These are phyloP conservation scores for Halocaridina rubra DNA, from an alignment of 2,888 invertebrate species.

Conservation along the genomic window DNA sequence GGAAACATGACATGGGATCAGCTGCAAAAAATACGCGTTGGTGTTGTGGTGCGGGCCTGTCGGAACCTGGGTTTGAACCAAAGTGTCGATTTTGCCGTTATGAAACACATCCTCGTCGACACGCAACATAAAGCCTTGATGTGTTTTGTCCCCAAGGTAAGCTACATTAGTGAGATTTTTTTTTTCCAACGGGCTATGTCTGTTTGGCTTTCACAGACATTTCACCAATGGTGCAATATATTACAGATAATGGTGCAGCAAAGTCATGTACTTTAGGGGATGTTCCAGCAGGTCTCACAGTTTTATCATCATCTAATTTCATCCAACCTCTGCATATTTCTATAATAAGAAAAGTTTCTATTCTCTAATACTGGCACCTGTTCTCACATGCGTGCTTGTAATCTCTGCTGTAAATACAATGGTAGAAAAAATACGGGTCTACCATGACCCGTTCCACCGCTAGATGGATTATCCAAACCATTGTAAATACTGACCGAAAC, in stretches of 20 bases:
- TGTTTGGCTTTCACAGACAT: neutral
- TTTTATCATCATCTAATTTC: no score
- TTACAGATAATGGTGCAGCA: neutral
- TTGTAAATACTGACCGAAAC: no score
- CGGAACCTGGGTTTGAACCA: constrained; percentile 21
- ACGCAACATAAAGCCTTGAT: constrained; percentile 21
- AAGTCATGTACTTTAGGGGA: neutral
- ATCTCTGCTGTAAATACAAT: no score
- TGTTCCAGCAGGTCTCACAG: neutral
- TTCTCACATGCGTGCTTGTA: no score
- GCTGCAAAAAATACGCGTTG: constrained; percentile 9
- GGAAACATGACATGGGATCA: constrained; percentile 26
- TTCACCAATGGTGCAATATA: neutral
- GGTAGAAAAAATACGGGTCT: no score
- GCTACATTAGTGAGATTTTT: no score
- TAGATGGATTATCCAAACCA: no score
- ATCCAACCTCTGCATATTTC: no score
- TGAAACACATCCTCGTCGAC: constrained; percentile 42
- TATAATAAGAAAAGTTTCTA: no score
- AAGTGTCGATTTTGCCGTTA: neutral
- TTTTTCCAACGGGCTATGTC: no score
- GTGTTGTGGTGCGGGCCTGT: neutral
- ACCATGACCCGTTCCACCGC: no score
- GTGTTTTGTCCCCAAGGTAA: constrained; percentile 48
- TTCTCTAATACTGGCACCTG: no score